A percentile compares a stretch with the other conserved stretches of the same genome.
Conservation (phyloP, 2,888 invertebrate species). For the Chrysotoxum bicinctum region DNA sequence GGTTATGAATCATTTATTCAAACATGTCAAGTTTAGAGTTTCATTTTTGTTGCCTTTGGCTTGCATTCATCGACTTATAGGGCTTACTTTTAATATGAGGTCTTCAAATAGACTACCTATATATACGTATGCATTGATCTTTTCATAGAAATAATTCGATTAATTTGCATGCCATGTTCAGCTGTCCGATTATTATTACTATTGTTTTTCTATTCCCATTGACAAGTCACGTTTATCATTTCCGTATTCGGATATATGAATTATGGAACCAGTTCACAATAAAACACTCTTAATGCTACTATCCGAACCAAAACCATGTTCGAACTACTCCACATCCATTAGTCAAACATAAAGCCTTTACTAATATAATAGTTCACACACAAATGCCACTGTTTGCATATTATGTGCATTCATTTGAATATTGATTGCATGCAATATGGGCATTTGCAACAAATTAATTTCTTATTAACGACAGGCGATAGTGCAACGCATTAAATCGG, state of each 20-base stretch:
- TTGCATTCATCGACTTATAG: neutral
- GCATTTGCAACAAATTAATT: slow-evolving; percentile 70
- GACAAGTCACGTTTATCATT: slow-evolving; percentile 20
- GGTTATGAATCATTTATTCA: slow-evolving; percentile 25
- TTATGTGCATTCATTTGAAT: slow-evolving; percentile 66
- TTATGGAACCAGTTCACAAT: slow-evolving; percentile 35
- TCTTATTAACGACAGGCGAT: slow-evolving; percentile 61
- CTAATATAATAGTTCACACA: slow-evolving; percentile 32
- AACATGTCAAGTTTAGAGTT: neutral
- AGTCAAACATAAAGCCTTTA: slow-evolving; percentile 54
- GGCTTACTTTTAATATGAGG: neutral
- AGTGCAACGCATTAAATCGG: slow-evolving; percentile 51
- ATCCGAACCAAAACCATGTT: neutral
- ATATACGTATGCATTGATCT: neutral
- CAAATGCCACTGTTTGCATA: slow-evolving; percentile 19
- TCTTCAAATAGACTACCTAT: neutral
- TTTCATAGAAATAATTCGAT: neutral
- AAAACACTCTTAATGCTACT: neutral
- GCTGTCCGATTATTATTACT: slow-evolving; percentile 1
- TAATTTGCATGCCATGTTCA: slow-evolving; percentile 5
- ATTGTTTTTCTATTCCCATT: neutral
- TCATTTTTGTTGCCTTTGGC: neutral
- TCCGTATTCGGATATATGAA: slow-evolving; percentile 41
- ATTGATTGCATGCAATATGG: slow-evolving; percentile 65
- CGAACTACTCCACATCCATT: slow-evolving; percentile 52